phyloP scores from a whole-genome alignment of 2,113 vertebrate genomes.

The Lampris megalopsis region DNA sequence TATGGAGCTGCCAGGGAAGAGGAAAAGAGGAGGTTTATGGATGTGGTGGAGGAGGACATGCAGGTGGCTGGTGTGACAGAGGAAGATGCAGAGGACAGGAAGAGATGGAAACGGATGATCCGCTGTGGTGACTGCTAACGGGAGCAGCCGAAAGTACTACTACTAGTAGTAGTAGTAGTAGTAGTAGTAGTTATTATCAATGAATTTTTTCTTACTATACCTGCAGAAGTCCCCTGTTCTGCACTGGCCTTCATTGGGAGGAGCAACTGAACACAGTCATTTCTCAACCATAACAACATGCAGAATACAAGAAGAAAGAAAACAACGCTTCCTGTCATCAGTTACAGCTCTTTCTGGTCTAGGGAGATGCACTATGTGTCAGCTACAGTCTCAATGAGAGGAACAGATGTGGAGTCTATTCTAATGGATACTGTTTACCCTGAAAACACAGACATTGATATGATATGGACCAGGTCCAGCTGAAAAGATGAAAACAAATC shows the following conservation, averaged over 20 bases:
- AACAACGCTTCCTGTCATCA: slow-evolving; percentile 33
- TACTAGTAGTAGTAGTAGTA: no score
- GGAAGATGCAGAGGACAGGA: no score
- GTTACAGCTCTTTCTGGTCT: slow-evolving; percentile 18
- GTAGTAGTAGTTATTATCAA: no score
- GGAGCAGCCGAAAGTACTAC: no score
- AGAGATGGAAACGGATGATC: no score
- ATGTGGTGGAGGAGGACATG: no score
- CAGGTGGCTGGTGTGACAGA: no score
- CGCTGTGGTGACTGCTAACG: no score
- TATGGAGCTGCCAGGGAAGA: no score
- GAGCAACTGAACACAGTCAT: slow-evolving; percentile 5
- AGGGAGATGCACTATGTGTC: slow-evolving; percentile 53
- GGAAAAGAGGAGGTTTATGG: no score
- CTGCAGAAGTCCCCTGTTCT: slow-evolving; percentile 46
- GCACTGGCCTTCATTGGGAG: slow-evolving; percentile 32
- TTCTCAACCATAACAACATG: slow-evolving; percentile 49
- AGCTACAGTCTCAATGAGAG: slow-evolving; percentile 6
- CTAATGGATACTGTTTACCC: background rate
- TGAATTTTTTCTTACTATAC: slow-evolving; percentile 51
- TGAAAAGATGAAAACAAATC: slow-evolving; percentile 32
- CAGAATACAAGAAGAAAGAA: slow-evolving; percentile 35
- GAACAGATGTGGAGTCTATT: slow-evolving; percentile 3
- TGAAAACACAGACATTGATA: slow-evolving; percentile 4
- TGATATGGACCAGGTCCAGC: background rate